These are phyloP conservation scores for Dreissena polymorpha DNA, from an alignment of 1,140 invertebrate species.

Conservation along the genomic window DNA sequence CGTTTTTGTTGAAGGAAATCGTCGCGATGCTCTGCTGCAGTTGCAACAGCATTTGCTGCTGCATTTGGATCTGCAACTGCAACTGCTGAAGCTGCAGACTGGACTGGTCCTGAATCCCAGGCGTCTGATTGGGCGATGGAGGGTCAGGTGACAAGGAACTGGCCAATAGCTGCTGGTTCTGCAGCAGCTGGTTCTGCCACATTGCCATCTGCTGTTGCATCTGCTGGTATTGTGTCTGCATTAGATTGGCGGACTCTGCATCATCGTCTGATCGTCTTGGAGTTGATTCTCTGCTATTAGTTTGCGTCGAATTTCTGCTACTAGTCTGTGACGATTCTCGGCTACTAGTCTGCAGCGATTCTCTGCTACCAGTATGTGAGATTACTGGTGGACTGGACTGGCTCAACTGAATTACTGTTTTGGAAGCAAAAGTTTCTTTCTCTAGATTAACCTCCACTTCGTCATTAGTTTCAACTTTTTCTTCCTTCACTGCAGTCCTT, in stretches of 20 bases:
- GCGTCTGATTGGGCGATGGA: slow-evolving; percentile 12
- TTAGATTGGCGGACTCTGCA: slow-evolving; percentile 46
- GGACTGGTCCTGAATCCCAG: slow-evolving; percentile 52
- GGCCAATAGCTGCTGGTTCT: slow-evolving; percentile 68
- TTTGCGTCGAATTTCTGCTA: not conserved
- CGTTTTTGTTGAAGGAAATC: slow-evolving; percentile 58
- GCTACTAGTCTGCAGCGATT: too few relatives aligned
- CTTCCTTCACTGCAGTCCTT: slow-evolving; percentile 43
- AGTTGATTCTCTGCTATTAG: not conserved
- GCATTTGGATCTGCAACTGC: slow-evolving; percentile 66
- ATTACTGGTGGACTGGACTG: not conserved
- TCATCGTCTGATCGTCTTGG: slow-evolving; percentile 35
- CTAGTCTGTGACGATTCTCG: too few relatives aligned
- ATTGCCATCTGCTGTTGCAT: slow-evolving; percentile 66
- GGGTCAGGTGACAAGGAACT: slow-evolving; percentile 26
- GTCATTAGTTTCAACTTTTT: too few relatives aligned
- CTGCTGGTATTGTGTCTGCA: slow-evolving; percentile 60
- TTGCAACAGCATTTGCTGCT: slow-evolving; percentile 70
- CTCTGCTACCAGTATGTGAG: too few relatives aligned
- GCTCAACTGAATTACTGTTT: slow-evolving; percentile 38
- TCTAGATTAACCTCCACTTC: not conserved
- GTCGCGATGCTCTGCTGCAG: slow-evolving; percentile 69
- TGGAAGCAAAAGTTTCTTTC: slow-evolving; percentile 21
- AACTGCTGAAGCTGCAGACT: slow-evolving; percentile 63
- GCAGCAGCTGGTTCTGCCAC: slow-evolving; percentile 71